phyloP scores from a whole-genome alignment of 2,113 vertebrate species.

The Azemiops feae region DNA sequence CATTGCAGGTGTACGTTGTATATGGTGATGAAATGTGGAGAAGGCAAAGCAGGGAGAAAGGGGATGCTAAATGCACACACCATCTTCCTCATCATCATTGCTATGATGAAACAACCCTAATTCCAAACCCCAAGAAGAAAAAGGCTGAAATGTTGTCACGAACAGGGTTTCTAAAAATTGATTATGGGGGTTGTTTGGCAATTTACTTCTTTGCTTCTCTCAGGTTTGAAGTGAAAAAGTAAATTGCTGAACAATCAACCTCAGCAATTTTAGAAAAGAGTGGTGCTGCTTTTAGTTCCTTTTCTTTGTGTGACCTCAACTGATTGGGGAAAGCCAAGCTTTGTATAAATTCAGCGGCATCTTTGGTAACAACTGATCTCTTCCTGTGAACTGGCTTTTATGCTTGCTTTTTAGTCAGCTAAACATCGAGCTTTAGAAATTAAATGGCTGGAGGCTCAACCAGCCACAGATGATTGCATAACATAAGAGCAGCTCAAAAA shows the following conservation, averaged over 20 bases:
- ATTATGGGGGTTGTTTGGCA: background rate
- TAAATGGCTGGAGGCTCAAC: slow-evolving; percentile 57
- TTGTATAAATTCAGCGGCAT: slow-evolving; percentile 58
- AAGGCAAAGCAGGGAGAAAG: background rate
- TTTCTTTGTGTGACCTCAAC: slow-evolving; percentile 57
- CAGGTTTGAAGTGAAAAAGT: background rate
- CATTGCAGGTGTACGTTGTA: background rate
- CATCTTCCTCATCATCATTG: background rate
- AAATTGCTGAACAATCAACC: slow-evolving; percentile 32
- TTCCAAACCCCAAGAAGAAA: background rate
- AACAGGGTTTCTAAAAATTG: background rate
- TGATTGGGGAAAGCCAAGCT: slow-evolving; percentile 63
- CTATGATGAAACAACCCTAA: background rate
- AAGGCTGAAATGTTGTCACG: background rate
- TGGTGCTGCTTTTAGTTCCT: slow-evolving; percentile 1
- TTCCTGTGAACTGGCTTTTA: slow-evolving; percentile 66
- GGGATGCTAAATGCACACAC: background rate
- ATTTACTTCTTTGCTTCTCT: background rate
- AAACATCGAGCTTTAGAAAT: slow-evolving; percentile 48
- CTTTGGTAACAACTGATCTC: slow-evolving; percentile 60
- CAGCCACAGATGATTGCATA: slow-evolving; percentile 44
- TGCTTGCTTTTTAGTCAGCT: slow-evolving; percentile 60
- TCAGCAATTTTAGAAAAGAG: slow-evolving; percentile 18
- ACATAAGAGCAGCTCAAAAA: slow-evolving; percentile 7
- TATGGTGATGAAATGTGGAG: background rate